Base-by-base conservation (phyloP, 2,888 invertebrate genomes). In the Cremastinae sp. region DNA sequence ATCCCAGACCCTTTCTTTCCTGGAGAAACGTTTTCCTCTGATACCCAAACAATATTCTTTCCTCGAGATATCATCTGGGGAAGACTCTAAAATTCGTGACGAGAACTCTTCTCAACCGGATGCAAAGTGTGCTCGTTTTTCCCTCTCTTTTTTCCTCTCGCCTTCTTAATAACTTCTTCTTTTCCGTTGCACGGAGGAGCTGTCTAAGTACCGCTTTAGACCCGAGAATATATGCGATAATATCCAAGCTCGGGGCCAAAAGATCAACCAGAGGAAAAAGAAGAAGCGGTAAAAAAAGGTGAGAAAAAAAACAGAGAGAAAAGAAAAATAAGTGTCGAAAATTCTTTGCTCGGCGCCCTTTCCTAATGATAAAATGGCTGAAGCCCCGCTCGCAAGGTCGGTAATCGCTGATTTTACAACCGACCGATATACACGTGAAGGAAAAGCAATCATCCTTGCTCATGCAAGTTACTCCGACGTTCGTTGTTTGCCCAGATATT, bases 341-440 rank as follows among this genome's bases (percentile, higher is more conserved):
- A 64, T 61, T 72, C 45, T 64, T 72, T 16, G 28, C 68, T 37
- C 43, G n/a, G n/a, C n/a, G 20, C 64, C 58, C 37, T 58, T 73
- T 70, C 76, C 70, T 74, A 39, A 43, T 47, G 39, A 39, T 20
- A 22, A 37, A 72, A 49, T 41, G 16, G 18, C 39, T 20, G 12
- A 55, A 45, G 58, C 62, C 45, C 64, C n/a, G 69, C 53, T 55
- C 20, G 35, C 49, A 73, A 69, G 61, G 59, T 73, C 76, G 73
- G 73, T 77, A 70, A 73, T 77, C 72, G 69, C 64, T 61, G 69
- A 77, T 77, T 65, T 65, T 70, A 73, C 61, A 70, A 77, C 49
- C 64, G 47, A 59, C n/a, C 51, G 62, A 70, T 39, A 66, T 65
- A 49, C 39, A 47, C 16, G 51, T 9, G 2, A 58, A 62, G 37